Conservation (phyloP, 2,888 invertebrate species). For the Chalcis sispes region DNA sequence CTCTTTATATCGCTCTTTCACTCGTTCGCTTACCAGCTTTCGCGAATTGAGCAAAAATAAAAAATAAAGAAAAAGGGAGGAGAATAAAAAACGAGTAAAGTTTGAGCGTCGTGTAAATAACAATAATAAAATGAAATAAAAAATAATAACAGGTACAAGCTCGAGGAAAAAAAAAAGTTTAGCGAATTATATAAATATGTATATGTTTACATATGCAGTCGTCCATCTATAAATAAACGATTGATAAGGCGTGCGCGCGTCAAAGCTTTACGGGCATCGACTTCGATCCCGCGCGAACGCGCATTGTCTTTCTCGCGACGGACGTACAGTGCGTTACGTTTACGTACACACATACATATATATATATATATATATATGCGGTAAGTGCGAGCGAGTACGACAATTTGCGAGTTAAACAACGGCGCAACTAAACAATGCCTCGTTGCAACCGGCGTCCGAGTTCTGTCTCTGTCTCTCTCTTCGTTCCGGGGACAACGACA, state of each 20-base stretch:
- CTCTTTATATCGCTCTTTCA: constrained; percentile 30
- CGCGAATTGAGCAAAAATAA: constrained; percentile 9
- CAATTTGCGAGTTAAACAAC: constrained; percentile 56
- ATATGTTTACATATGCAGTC: constrained; percentile 14
- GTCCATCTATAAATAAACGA: constrained; percentile 60
- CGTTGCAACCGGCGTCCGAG: background rate
- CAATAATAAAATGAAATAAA: too few species aligned
- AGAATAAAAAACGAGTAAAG: background rate
- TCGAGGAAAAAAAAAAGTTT: too few species aligned
- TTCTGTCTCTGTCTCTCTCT: background rate
- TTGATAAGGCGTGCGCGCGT: constrained; percentile 57
- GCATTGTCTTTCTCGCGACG: constrained; percentile 27
- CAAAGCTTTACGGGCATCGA: constrained; percentile 38
- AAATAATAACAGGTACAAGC: too few species aligned
- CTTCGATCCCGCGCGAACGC: background rate
- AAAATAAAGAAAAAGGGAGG: background rate
- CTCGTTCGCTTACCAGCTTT: too few species aligned
- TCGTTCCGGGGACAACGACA: constrained; percentile 32
- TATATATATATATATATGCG: too few species aligned
- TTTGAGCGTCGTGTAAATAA: background rate
- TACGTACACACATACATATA: too few species aligned
- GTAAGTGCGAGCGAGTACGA: constrained; percentile 7
- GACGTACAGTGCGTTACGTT: too few species aligned
- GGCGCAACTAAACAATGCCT: constrained; percentile 46
- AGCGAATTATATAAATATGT: too few species aligned